These are phyloP conservation scores for Mormyrops attenuatus DNA, from an alignment of 2,797 vertebrate genomes.

Conservation along the genomic window DNA sequence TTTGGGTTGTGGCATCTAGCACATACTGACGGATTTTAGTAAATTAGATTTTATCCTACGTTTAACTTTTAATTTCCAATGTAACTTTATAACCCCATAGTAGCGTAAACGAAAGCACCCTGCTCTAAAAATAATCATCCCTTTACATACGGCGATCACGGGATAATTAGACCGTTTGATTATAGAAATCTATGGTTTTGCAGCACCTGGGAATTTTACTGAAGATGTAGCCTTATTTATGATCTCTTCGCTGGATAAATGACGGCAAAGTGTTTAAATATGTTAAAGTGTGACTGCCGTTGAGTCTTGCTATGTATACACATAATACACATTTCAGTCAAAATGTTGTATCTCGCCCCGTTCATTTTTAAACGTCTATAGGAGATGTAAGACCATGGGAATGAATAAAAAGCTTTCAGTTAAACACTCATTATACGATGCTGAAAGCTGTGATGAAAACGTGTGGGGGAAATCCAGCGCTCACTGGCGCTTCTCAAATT, in stretches of 20 bases:
- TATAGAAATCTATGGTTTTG: not conserved
- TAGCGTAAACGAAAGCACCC: not conserved
- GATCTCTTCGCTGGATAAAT: not conserved
- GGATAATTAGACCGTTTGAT: constrained; percentile 16
- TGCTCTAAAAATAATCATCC: not conserved
- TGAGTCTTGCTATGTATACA: not conserved
- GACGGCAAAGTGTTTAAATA: not conserved
- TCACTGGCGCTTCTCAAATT: not conserved
- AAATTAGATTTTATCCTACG: not conserved
- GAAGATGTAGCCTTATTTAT: not conserved
- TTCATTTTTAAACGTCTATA: not conserved
- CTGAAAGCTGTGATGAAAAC: not conserved
- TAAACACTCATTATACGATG: not conserved
- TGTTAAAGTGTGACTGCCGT: not conserved
- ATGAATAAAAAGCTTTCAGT: not conserved
- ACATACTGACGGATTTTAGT: not conserved
- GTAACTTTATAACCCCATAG: not conserved
- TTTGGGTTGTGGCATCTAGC: not conserved
- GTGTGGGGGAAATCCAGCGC: not conserved
- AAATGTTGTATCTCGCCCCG: not conserved
- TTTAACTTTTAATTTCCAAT: not conserved
- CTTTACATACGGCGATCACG: not conserved
- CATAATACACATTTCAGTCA: not conserved
- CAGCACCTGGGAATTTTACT: not conserved
- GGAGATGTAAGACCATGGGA: not conserved